Evolutionary conservation across 2,888 invertebrate genomes (phyloP).

Genomic region (Cephalotes varians): DNA sequence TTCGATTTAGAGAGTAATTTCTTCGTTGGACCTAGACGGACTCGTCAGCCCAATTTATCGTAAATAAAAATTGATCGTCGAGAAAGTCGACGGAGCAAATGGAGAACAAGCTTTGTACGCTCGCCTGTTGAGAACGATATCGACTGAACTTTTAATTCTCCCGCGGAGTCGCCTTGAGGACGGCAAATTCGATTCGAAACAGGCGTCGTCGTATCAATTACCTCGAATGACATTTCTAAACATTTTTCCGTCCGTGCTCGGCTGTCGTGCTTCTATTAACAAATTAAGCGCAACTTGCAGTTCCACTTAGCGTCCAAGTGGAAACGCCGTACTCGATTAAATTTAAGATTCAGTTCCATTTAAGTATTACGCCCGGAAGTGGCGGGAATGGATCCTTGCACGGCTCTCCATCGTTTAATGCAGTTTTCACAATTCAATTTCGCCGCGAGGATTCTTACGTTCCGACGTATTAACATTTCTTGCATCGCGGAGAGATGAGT

Average conservation of each 20-base stretch:
- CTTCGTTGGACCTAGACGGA: not conserved
- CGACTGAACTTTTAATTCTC: constrained; percentile 43
- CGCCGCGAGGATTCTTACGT: constrained; percentile 41
- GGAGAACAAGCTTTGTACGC: not conserved
- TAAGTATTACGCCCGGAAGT: constrained; percentile 50
- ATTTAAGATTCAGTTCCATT: constrained; percentile 55
- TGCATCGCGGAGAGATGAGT: not conserved
- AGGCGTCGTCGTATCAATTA: constrained; percentile 50
- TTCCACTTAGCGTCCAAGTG: constrained; percentile 51
- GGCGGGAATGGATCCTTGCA: constrained; percentile 47
- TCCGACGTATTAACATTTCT: constrained; percentile 26
- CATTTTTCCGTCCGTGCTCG: constrained; percentile 45
- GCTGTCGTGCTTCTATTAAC: constrained; percentile 49
- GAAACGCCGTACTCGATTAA: constrained; percentile 53
- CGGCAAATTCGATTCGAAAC: constrained; percentile 43
- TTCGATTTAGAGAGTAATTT: too few relatives aligned
- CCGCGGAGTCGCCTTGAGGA: constrained; percentile 4
- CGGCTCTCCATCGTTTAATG: constrained; percentile 47
- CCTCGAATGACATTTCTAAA: constrained; percentile 52
- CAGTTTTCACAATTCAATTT: constrained; percentile 53
- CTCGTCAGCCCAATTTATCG: not conserved
- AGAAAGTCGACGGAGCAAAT: not conserved
- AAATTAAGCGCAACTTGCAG: constrained; percentile 55
- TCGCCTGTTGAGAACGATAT: constrained; percentile 2
- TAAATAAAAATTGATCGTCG: constrained; percentile 39